Base-by-base conservation (phyloP, 2,797 vertebrate species). In the Sebastes elongatus region DNA sequence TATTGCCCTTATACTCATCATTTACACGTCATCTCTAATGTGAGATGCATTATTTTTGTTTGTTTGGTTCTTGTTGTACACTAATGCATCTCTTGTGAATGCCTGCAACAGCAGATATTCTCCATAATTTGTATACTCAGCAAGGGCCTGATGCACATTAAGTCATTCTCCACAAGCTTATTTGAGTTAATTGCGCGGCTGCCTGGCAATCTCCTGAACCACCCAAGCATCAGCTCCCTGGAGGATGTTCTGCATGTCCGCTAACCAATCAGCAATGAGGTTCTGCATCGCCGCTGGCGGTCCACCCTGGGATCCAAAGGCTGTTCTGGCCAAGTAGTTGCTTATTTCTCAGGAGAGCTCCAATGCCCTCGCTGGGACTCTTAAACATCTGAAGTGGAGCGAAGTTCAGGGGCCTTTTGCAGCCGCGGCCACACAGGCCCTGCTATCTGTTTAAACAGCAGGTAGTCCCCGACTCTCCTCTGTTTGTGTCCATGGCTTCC, bases 371-470 rank as follows among this genome's bases (percentile, higher is more conserved):
- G 3, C 66, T 88, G 86, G 90, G 87, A 93, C 88, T 89, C 89
- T 93, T 91, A 93, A 94, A 93, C 89, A 81, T 93, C 87, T 92
- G 85, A 94, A 91, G 89, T 90, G 82, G 88, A 93, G 88, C 82
- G 67, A 86, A 89, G 90, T 91, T 92, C 88, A 89, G 89, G 89
- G 90, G 87, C 77, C 82, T 62, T 56, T 56, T 84, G 86, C 83
- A 85, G 78, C 80, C 74, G 8, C 2, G 67, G 83, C 91, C 87
- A 88, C 88, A 91, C 84, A 90, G 83, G 74, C 81, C 90, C 82
- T 68, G 80, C 87, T 92, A 94, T 95, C 94, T 95, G 91, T 94
- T 95, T 93, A 90, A 95, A 95, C 91, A 94, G 93, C 93, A 95
- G 94, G 94, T 94, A 93, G 92, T 88, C 88, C 87, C 91, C 81